A percentile compares a stretch with the other conserved stretches of the same genome.
Evolutionary conservation across 2,888 invertebrate species (phyloP).

Genomic region (Troides oblongomaculatus): DNA sequence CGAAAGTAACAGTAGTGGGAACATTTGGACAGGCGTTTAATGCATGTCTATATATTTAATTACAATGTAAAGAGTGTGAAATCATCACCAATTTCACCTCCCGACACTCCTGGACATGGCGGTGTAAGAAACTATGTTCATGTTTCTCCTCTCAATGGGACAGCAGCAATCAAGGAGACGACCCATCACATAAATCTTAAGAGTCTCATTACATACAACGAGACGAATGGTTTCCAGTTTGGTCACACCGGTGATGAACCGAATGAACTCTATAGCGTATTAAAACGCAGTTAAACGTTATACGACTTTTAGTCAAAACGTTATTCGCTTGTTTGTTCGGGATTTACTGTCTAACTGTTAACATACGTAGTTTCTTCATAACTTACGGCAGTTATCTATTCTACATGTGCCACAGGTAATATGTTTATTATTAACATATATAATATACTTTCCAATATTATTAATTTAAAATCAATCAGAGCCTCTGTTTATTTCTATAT

Average conservation of each 20-base stretch:
- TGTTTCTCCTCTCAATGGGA: not conserved
- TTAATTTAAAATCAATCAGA: not conserved
- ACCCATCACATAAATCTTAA: slow-evolving; percentile 8
- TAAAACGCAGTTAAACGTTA: slow-evolving; percentile 27
- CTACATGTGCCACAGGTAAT: not conserved
- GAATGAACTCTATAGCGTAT: slow-evolving; percentile 13
- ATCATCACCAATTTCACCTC: not conserved
- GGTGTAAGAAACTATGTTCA: not conserved
- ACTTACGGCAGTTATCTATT: not conserved
- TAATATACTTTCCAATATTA: not conserved
- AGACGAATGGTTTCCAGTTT: slow-evolving; percentile 9
- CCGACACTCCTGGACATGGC: not conserved
- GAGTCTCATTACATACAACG: slow-evolving; percentile 18
- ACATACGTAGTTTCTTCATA: not conserved
- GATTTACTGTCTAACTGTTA: slow-evolving; percentile 15
- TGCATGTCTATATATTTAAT: too few relatives aligned
- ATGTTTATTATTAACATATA: not conserved
- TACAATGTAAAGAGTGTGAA: too few relatives aligned
- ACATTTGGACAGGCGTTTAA: too few relatives aligned
- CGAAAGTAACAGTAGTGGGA: too few relatives aligned
- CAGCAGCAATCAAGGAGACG: not conserved
- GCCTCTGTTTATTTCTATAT: too few relatives aligned
- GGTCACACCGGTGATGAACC: not conserved
- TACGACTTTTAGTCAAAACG: slow-evolving; percentile 33
- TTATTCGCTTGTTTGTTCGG: slow-evolving; percentile 3